phyloP scores from a whole-genome alignment of 2,888 invertebrate species.

The Megalurothrips usitatus region DNA sequence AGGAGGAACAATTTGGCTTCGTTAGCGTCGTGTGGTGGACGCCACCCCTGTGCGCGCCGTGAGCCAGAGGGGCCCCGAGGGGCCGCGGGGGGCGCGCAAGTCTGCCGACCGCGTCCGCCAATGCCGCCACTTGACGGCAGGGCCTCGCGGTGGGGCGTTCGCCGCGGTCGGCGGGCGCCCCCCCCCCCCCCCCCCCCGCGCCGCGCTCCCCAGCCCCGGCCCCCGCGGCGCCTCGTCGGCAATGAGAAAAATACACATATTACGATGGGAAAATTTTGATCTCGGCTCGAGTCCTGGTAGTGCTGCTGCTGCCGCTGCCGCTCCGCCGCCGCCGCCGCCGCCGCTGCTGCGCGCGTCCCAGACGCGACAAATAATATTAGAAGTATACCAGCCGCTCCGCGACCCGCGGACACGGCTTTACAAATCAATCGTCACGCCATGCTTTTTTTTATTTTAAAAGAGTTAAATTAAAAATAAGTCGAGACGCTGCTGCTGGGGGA shows the following conservation, averaged over 20 bases:
- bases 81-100: no score
- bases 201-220: neutral
- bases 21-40: no score
- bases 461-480: slow-evolving; percentile 5
- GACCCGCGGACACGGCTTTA: neutral
- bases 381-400: neutral
- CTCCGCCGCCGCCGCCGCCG: neutral
- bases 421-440: slow-evolving; percentile 16
- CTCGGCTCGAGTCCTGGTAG: neutral
- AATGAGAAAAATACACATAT: neutral
- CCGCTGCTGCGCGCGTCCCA: neutral
- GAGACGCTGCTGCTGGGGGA: neutral
- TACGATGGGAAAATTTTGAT: no score
- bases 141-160: neutral
- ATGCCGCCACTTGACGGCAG: no score
- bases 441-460: no score
- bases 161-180: neutral
- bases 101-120: no score
- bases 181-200: no score
- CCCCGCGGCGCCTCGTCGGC: neutral
- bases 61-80: no score
- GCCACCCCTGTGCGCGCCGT: no score
- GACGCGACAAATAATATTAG: neutral
- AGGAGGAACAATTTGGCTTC: no score
- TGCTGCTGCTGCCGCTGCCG: neutral